phyloP scores from a whole-genome alignment of 2,797 vertebrate genomes.

The Vultur gryphus region DNA sequence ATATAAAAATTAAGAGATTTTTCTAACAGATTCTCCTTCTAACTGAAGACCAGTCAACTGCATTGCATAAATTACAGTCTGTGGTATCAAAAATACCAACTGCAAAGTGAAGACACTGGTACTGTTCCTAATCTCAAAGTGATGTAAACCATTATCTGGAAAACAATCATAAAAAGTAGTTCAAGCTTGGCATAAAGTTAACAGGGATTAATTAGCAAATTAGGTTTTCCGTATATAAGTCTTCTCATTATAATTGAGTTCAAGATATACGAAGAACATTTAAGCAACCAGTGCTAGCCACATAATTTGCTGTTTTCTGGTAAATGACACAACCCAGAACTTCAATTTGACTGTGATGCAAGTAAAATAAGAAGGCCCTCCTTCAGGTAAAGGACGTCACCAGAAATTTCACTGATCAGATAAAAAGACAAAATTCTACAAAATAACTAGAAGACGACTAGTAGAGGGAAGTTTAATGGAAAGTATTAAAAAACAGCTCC shows the following conservation, averaged over 20 bases:
- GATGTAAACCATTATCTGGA: neutral
- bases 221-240: neutral
- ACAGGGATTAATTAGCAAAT: neutral
- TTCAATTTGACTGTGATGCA: neutral
- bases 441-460: neutral
- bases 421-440: neutral
- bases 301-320: neutral
- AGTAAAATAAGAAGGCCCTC: neutral
- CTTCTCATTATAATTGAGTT: neutral
- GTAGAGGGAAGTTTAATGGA: neutral
- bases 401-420: neutral
- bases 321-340: neutral
- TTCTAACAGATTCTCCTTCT: neutral
- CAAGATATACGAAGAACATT: neutral
- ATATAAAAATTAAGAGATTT: neutral
- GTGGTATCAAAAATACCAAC: neutral
- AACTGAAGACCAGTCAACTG: neutral
- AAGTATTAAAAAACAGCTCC: neutral
- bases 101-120: neutral
- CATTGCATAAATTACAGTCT: neutral
- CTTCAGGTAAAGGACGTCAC: neutral
- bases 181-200: neutral
- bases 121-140: neutral
- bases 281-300: neutral
- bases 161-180: neutral